Percentiles rank a stretch among this genome's conserved stretches.
These are phyloP conservation scores for Diplodus sargus DNA, from an alignment of 2,797 vertebrate genomes.

Conservation along the genomic window DNA sequence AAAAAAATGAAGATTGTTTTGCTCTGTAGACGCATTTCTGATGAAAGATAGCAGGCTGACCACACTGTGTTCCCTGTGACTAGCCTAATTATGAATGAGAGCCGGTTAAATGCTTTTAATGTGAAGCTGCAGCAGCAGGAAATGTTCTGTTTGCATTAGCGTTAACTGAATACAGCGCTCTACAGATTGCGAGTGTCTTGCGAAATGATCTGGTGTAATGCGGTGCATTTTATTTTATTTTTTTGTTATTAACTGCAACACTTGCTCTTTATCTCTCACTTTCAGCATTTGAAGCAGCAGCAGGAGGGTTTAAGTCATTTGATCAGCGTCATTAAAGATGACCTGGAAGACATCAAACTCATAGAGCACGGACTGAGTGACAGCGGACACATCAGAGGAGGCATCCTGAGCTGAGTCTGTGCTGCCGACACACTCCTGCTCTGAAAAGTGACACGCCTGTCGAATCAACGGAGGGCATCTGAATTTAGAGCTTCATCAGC, in stretches of 20 bases:
- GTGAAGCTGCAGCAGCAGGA: no score
- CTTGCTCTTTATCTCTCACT: conserved; percentile 17
- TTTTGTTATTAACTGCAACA: not conserved
- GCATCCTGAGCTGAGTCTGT: conserved; percentile 89
- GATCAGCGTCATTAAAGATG: conserved; percentile 97
- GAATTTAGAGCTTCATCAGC: conserved; percentile 8
- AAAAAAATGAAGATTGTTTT: no score
- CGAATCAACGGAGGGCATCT: not conserved
- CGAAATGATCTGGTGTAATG: no score
- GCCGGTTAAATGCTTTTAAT: no score
- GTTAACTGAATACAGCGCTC: no score
- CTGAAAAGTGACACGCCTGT: not conserved
- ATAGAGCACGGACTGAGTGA: conserved; percentile 95
- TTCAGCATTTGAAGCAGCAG: conserved; percentile 96
- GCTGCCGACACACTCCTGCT: conserved; percentile 7
- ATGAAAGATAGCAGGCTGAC: no score
- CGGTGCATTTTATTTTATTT: not conserved
- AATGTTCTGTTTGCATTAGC: no score
- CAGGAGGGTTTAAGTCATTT: conserved; percentile 97
- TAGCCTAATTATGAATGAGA: no score
- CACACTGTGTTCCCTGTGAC: no score
- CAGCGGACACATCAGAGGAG: conserved; percentile 90
- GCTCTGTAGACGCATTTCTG: no score
- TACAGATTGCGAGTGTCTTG: no score
- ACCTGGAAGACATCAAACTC: conserved; percentile 96